phyloP scores from a whole-genome alignment of 2,888 invertebrate species.

The Aplocera efformata region DNA sequence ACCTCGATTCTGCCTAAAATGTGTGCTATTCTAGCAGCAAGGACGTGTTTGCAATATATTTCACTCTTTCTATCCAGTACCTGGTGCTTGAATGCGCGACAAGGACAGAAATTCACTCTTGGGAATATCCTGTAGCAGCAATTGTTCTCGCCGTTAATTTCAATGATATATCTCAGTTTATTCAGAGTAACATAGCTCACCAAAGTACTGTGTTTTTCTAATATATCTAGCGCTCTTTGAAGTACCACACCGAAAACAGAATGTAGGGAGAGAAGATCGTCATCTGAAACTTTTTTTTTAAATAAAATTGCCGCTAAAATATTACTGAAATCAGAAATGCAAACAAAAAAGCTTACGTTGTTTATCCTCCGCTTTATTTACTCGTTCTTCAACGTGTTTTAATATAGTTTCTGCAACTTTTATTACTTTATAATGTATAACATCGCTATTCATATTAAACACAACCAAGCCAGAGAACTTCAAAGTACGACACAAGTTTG shows the following conservation, averaged over 20 bases:
- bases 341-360: constrained; percentile 25
- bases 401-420: constrained; percentile 39
- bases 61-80: constrained; percentile 76
- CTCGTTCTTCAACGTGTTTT: constrained; percentile 39
- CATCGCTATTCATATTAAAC: constrained; percentile 35
- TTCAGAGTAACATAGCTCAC: constrained; percentile 66
- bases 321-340: not conserved
- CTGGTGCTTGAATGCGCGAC: constrained; percentile 79
- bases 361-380: constrained; percentile 33
- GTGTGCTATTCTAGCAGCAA: constrained; percentile 81
- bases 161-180: constrained; percentile 70
- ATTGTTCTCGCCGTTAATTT: constrained; percentile 78
- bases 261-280: constrained; percentile 76
- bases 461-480: too few species aligned
- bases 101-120: constrained; percentile 84
- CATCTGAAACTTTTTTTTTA: constrained; percentile 74
- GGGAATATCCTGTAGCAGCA: constrained; percentile 83
- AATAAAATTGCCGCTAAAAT: not conserved
- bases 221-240: constrained; percentile 80
- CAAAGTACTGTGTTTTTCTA: constrained; percentile 79
- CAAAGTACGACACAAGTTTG: too few species aligned
- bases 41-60: constrained; percentile 84
- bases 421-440: constrained; percentile 35
- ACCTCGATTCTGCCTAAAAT: constrained; percentile 57
- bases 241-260: constrained; percentile 81